phyloP scores from a whole-genome alignment of 2,888 invertebrate genomes.

The Congeria kusceri region DNA sequence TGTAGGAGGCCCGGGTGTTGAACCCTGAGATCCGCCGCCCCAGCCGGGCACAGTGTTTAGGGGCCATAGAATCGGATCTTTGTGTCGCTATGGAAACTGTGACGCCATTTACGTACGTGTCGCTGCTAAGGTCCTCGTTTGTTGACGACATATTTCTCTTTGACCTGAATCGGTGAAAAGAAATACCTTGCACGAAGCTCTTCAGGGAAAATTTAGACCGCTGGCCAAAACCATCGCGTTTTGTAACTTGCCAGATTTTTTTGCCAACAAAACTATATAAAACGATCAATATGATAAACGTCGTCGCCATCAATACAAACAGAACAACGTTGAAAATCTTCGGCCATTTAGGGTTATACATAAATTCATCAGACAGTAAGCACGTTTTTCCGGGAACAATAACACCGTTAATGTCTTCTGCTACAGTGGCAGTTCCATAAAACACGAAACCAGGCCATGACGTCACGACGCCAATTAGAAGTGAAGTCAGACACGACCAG shows the following conservation, averaged over 20 bases:
- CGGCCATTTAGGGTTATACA: conserved; percentile 31
- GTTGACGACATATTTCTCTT: not conserved
- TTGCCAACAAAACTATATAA: conserved; percentile 36
- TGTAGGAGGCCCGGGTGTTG: conserved; percentile 24
- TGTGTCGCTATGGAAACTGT: not conserved
- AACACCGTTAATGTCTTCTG: conserved; percentile 28
- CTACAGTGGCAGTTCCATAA: conserved; percentile 47
- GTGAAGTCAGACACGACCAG: conserved; percentile 25
- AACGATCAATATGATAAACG: conserved; percentile 27
- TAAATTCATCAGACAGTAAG: conserved; percentile 35
- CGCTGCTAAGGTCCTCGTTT: not conserved
- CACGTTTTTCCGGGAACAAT: conserved; percentile 43
- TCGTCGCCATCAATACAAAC: conserved; percentile 36
- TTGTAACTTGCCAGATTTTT: conserved; percentile 37
- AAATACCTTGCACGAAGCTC: not conserved
- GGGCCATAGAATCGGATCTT: too few relatives aligned
- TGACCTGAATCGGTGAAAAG: conserved; percentile 5
- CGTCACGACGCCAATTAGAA: conserved; percentile 24
- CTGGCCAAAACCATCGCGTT: not conserved
- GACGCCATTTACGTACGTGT: not conserved
- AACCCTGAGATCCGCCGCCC: conserved; percentile 38
- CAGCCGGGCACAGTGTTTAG: conserved; percentile 1
- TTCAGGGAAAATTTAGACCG: not conserved
- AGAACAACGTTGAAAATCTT: conserved; percentile 31
- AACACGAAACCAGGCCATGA: conserved; percentile 44